Percentiles rank a stretch among this genome's conserved stretches.
These are phyloP conservation scores for Phenacoccus solenopsis DNA, from an alignment of 1,140 invertebrate species.

Conservation along the genomic window DNA sequence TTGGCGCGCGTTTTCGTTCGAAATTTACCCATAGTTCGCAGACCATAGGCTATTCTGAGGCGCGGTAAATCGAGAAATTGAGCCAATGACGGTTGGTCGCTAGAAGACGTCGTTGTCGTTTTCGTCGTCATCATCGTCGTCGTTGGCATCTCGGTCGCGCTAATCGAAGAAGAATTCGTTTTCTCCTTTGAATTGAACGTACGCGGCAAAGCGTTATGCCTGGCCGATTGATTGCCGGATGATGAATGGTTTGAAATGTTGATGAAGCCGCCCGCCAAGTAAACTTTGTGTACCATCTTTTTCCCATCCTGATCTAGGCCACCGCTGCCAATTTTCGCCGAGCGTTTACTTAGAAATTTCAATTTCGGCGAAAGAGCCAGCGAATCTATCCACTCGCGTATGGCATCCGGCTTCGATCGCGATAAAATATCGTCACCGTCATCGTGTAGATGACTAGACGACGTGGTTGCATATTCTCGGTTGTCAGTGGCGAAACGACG, in stretches of 20 bases:
- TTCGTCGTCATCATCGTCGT: background rate
- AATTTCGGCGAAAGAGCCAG: background rate
- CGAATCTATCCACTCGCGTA: background rate
- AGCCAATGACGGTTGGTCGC: background rate
- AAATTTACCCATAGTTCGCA: too few species aligned
- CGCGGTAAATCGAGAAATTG: too few species aligned
- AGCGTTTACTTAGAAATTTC: background rate
- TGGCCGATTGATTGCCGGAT: too few species aligned
- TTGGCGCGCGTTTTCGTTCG: background rate
- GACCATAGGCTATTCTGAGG: too few species aligned
- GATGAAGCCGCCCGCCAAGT: background rate
- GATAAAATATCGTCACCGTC: too few species aligned
- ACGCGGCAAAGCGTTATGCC: too few species aligned
- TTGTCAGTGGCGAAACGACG: too few species aligned
- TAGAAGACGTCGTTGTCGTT: background rate
- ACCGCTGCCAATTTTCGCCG: background rate
- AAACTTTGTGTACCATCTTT: conserved; percentile 12
- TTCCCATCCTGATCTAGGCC: background rate
- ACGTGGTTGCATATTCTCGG: background rate
- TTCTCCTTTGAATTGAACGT: too few species aligned
- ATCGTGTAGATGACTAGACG: too few species aligned
- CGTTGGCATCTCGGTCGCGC: too few species aligned
- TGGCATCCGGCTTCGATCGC: too few species aligned
- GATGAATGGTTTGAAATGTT: too few species aligned
- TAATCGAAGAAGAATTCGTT: background rate